Conservation (phyloP, 2,113 vertebrate genomes). For the Percopsis transmontana region DNA sequence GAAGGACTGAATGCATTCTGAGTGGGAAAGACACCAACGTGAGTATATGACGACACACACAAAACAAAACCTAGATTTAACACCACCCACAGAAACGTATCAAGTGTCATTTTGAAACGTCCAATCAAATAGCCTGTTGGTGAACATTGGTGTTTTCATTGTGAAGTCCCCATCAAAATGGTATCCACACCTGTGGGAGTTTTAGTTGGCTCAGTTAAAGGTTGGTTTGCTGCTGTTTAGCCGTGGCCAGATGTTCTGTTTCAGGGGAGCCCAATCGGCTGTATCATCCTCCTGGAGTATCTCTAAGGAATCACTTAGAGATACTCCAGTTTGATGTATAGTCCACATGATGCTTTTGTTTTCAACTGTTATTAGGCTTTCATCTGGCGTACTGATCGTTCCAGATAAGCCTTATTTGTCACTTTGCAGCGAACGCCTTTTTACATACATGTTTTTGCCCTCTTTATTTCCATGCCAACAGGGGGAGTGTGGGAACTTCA, state of each 20-base stretch:
- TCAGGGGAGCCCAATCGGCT: slow-evolving; percentile 11
- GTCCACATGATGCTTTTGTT: neutral
- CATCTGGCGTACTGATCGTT: neutral
- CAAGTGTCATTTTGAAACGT: no score
- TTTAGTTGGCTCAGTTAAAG: slow-evolving; percentile 38
- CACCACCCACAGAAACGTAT: neutral
- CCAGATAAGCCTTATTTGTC: neutral
- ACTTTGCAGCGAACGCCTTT: neutral
- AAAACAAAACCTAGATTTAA: neutral
- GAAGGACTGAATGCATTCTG: slow-evolving; percentile 91
- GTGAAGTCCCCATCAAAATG: slow-evolving; percentile 17
- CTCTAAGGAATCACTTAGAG: neutral
- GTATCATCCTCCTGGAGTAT: slow-evolving; percentile 11
- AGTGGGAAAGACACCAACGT: slow-evolving; percentile 96
- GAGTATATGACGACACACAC: slow-evolving; percentile 72
- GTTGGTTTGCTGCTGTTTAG: slow-evolving; percentile 46
- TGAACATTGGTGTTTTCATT: slow-evolving; percentile 10
- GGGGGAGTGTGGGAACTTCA: slow-evolving; percentile 97
- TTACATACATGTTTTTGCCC: neutral
- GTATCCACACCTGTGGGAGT: slow-evolving; percentile 31
- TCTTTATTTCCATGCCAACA: slow-evolving; percentile 57
- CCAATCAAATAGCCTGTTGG: slow-evolving; percentile 5
- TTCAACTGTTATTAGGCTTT: neutral
- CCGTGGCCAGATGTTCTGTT: slow-evolving; percentile 34
- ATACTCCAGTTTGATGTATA: slow-evolving; percentile 28